phyloP scores from a whole-genome alignment of 2,113 vertebrate genomes.

The Rallus limicola region DNA sequence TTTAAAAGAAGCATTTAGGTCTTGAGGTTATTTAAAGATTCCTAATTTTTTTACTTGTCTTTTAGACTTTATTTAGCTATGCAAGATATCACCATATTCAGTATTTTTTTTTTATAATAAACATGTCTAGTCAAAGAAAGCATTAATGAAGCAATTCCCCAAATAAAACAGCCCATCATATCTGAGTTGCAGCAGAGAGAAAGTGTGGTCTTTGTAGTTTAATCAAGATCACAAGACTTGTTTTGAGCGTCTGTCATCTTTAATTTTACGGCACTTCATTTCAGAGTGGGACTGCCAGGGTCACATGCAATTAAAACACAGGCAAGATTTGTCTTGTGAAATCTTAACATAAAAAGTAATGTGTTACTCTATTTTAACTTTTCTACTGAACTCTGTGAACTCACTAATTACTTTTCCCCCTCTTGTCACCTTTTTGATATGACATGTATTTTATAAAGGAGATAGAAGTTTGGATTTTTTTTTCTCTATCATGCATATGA shows the following conservation, averaged over 20 bases:
- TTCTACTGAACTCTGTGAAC: slow-evolving; percentile 86
- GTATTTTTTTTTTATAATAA: slow-evolving; percentile 90
- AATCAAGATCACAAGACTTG: slow-evolving; percentile 90
- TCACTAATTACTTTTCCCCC: slow-evolving; percentile 89
- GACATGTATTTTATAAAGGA: slow-evolving; percentile 84
- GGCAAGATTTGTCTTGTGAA: slow-evolving; percentile 87
- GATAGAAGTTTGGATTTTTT: slow-evolving; percentile 85
- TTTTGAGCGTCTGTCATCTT: slow-evolving; percentile 89
- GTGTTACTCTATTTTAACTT: slow-evolving; percentile 90
- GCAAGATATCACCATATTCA: slow-evolving; percentile 78
- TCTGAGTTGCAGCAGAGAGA: slow-evolving; percentile 86
- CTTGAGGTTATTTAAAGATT: slow-evolving; percentile 71
- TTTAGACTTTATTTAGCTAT: slow-evolving; percentile 79
- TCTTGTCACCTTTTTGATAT: slow-evolving; percentile 89
- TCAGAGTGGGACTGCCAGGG: slow-evolving; percentile 85
- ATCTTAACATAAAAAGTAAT: slow-evolving; percentile 90
- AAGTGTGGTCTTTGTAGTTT: slow-evolving; percentile 89
- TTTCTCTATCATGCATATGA: slow-evolving; percentile 76
- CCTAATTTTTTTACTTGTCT: slow-evolving; percentile 70
- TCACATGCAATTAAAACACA: slow-evolving; percentile 92
- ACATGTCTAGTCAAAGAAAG: slow-evolving; percentile 93
- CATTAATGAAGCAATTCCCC: slow-evolving; percentile 92
- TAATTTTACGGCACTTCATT: slow-evolving; percentile 89
- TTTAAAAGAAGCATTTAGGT: slow-evolving; percentile 54
- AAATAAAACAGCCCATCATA: slow-evolving; percentile 90